phyloP scores from a whole-genome alignment of 1,140 invertebrate genomes.

The Thereuonema tuberculata region DNA sequence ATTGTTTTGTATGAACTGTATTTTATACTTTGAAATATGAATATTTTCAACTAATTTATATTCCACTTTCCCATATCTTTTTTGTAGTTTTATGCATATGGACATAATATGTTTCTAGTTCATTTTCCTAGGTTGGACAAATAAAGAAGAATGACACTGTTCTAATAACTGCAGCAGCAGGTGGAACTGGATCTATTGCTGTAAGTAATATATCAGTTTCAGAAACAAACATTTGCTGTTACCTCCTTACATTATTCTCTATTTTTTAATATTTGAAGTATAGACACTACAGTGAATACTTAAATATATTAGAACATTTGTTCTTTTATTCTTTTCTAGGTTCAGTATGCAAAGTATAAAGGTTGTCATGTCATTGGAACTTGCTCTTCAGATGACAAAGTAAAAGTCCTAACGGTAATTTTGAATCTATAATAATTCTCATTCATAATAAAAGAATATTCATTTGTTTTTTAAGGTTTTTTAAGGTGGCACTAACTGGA shows the following conservation, averaged over 20 bases:
- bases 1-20: not conserved
- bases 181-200: conserved; percentile 33
- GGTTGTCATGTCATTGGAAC: conserved; percentile 35
- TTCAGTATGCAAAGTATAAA: conserved; percentile 31
- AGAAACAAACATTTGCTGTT: no score
- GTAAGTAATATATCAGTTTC: conserved; percentile 13
- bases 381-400: conserved; percentile 33
- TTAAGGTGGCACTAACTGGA: no score
- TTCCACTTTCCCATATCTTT: not conserved
- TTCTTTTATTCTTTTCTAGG: not conserved
- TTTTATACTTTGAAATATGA: not conserved
- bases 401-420: conserved; percentile 30
- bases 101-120: not conserved
- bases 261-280: no score
- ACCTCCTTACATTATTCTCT: no score
- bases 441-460: no score
- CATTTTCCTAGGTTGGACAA: conserved; percentile 13
- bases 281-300: no score
- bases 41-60: not conserved
- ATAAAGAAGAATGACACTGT: conserved; percentile 27
- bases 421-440: no score
- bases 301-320: no score
- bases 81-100: not conserved
- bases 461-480: no score
- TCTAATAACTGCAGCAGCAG: conserved; percentile 33